Base-by-base conservation (phyloP, 1,140 invertebrate species). In the Cotesia typhae region DNA sequence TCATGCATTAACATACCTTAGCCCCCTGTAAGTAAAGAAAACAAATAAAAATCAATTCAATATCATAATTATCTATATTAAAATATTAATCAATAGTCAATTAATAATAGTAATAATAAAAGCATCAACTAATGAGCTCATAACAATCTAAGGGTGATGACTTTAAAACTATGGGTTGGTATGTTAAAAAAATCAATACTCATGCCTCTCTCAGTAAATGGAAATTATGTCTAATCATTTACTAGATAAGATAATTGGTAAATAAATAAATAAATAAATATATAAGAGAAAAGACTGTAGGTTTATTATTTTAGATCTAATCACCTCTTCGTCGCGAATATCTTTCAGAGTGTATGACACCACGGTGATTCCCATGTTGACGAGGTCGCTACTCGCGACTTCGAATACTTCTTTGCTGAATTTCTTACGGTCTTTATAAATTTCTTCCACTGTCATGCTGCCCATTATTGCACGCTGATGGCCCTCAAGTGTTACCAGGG, bases 391-490 rank as follows among this genome's bases (percentile, higher is more conserved):
- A 17, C 96, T 97, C 7, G 94, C 94, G 7, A 96, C 95, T 89
- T 97, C 95, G 79, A 97, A 97, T 2, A 98, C 96, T 88, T 98
- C 95, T 85, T 98, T 98, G 75, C 96, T 98, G 87, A 99, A 99
- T 87, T 99, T 99, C 88, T 99, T 98, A 61, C 98, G 91, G 84
- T 99, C 97, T 86, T 98, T 98, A 87, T 99, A 99, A 82, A 99
- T 99, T 89, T 99, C 97, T 92, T 98, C 97, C 9, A 99, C 97
- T 47, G 96, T 98, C 97, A 99, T 99, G 74, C 95, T 96, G 6
- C 97, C 97, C 97, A 99, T 99, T 71, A 99, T 99, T 72, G 97
- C 97, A 76, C 97, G 88, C 87, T 99, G 97, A 86, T 99, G 97
- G 75, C 97, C 97, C 88, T 99, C 97, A 20, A 99, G 87, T 57